phyloP scores from a whole-genome alignment of 2,113 vertebrate genomes.

The Gasterosteus aculeatus region DNA sequence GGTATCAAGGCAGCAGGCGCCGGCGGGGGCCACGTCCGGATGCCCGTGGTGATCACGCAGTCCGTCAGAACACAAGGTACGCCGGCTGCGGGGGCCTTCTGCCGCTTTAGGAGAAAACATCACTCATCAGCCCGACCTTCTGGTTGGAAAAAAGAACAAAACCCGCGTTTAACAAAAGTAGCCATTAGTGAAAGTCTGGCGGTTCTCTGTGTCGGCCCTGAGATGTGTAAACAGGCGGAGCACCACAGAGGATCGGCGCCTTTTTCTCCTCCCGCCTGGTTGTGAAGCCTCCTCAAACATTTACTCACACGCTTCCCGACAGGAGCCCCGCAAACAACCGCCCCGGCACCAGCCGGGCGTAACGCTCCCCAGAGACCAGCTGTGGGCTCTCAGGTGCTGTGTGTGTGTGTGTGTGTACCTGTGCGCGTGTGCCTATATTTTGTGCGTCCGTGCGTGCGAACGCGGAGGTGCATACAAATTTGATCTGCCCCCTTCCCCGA shows the following conservation, averaged over 20 bases:
- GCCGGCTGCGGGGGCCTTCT: constrained; percentile 18
- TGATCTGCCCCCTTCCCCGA: constrained; percentile 71
- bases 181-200: constrained; percentile 43
- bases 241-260: constrained; percentile 32
- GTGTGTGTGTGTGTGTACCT: constrained; percentile 53
- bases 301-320: constrained; percentile 76
- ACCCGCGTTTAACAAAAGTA: constrained; percentile 32
- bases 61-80: constrained; percentile 85
- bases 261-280: constrained; percentile 43
- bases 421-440: constrained; percentile 19
- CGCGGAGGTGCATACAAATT: constrained; percentile 73
- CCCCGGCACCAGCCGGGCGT: constrained; percentile 69
- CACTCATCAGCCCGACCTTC: constrained; percentile 12
- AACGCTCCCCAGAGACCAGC: constrained; percentile 72
- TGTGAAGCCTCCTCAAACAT: constrained; percentile 76
- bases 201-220: constrained; percentile 45
- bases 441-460: constrained; percentile 40
- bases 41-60: constrained; percentile 87
- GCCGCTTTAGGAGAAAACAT: neutral
- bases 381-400: constrained; percentile 70
- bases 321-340: constrained; percentile 77
- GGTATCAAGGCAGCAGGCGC: constrained; percentile 82
- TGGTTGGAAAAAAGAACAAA: constrained; percentile 17
- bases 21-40: constrained; percentile 83
- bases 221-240: constrained; percentile 69